phyloP scores from a whole-genome alignment of 2,113 vertebrate genomes.

The Dascyllus trimaculatus region DNA sequence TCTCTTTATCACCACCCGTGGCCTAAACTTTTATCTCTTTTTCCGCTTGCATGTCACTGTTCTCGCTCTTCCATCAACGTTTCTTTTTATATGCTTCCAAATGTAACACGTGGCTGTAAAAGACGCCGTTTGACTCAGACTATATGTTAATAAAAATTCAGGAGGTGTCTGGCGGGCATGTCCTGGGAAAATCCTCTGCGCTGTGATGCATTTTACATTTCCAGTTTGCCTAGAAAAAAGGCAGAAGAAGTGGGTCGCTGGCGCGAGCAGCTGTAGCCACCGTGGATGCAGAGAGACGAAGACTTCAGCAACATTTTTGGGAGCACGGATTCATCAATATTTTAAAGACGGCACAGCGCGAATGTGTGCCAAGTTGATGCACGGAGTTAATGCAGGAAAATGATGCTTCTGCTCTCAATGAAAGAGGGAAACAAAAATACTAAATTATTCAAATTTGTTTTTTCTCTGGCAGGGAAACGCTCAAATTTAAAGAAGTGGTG shows the following conservation, averaged over 20 bases:
- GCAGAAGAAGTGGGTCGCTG: not conserved
- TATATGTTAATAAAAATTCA: constrained; percentile 1
- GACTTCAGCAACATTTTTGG: constrained; percentile 22
- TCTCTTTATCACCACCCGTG: constrained; percentile 10
- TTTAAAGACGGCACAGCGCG: constrained; percentile 12
- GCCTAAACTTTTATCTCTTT: constrained; percentile 2
- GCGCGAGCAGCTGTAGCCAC: not conserved
- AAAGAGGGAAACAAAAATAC: not conserved
- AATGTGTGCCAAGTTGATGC: constrained; percentile 7
- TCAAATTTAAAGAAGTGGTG: not conserved
- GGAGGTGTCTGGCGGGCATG: constrained; percentile 4
- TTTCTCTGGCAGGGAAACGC: not conserved
- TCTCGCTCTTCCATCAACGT: not conserved
- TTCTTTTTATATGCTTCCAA: not conserved
- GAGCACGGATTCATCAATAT: constrained; percentile 44
- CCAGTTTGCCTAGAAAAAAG: not conserved
- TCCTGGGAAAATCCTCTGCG: constrained; percentile 29
- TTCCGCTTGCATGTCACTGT: not conserved
- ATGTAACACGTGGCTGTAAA: not conserved
- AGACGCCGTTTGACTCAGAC: no score
- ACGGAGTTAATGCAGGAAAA: constrained; percentile 9
- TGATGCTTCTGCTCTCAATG: not conserved
- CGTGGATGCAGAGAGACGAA: constrained; percentile 16
- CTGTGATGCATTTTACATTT: not conserved
- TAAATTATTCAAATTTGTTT: constrained; percentile 33